These are phyloP conservation scores for Chionomys nivalis DNA, from an alignment of 2,113 vertebrate genomes.

Conservation along the genomic window DNA sequence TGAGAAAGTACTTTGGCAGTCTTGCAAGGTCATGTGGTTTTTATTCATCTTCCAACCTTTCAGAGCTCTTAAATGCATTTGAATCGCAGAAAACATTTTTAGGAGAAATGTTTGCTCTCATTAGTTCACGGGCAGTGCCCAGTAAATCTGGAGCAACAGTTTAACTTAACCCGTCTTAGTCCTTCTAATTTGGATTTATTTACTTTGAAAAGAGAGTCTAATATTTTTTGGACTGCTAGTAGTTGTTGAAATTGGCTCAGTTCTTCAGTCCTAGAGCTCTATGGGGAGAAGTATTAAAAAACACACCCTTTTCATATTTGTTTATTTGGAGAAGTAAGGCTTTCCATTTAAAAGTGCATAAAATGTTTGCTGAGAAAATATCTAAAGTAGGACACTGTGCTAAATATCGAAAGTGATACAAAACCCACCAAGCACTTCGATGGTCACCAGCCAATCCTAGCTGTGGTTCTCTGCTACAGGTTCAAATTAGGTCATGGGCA, in stretches of 20 bases:
- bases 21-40: neutral
- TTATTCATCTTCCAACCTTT: neutral
- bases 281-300: slow-evolving; percentile 39
- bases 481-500: slow-evolving; percentile 47
- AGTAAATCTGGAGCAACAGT: neutral
- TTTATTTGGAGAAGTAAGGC: slow-evolving; percentile 51
- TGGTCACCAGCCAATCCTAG: neutral
- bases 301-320: neutral
- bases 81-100: slow-evolving; percentile 42
- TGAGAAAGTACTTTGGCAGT: neutral
- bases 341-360: slow-evolving; percentile 51
- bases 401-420: slow-evolving; percentile 27
- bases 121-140: neutral
- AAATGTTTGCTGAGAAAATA: slow-evolving; percentile 68
- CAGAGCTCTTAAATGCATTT: slow-evolving; percentile 11
- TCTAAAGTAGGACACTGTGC: neutral
- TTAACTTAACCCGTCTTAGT: neutral
- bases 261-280: slow-evolving; percentile 10
- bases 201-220: slow-evolving; percentile 54
- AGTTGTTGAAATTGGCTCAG: slow-evolving; percentile 50
- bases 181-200: slow-evolving; percentile 51
- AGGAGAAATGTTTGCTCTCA: neutral
- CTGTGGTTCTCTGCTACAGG: neutral
- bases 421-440: slow-evolving; percentile 53
- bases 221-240: slow-evolving; percentile 27